phyloP scores from a whole-genome alignment of 2,113 vertebrate genomes.

The Hystrix brachyura region DNA sequence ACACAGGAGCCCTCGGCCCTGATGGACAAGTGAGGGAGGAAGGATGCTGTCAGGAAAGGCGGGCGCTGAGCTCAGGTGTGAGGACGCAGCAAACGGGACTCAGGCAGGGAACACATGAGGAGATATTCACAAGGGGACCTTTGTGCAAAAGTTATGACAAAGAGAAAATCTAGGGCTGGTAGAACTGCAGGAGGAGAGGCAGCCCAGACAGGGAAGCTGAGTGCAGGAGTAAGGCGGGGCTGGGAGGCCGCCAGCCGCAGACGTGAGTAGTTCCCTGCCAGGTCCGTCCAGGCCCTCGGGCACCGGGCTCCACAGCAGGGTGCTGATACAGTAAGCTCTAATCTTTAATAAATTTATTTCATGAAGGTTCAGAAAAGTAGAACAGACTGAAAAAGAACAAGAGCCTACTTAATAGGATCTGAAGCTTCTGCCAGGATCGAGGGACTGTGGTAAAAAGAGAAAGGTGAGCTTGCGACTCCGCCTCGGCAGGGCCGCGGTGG shows the following conservation, averaged over 20 bases:
- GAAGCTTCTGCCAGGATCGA: conserved; percentile 26
- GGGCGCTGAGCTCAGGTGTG: neutral
- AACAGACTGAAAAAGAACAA: conserved; percentile 19
- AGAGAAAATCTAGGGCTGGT: fast-evolving
- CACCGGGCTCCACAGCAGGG: neutral
- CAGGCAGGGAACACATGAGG: neutral
- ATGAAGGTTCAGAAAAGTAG: neutral
- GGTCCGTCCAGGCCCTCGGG: neutral
- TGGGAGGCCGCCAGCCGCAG: neutral
- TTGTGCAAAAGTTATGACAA: neutral
- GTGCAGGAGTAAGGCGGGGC: fast-evolving
- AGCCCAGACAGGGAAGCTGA: fast-evolving
- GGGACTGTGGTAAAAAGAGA: neutral
- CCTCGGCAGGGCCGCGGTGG: too few species aligned
- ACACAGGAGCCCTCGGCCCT: neutral
- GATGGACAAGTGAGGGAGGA: neutral
- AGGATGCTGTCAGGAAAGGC: neutral
- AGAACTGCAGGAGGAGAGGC: neutral
- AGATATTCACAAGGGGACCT: neutral
- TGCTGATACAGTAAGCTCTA: neutral
- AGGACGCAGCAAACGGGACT: neutral
- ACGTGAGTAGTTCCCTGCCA: neutral
- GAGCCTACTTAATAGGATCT: neutral
- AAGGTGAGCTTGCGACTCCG: neutral
- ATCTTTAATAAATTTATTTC: conserved; percentile 54